Percentiles rank a stretch among this genome's conserved stretches.
These are phyloP conservation scores for Alcedo atthis DNA, from an alignment of 2,797 vertebrate species.

Conservation along the genomic window DNA sequence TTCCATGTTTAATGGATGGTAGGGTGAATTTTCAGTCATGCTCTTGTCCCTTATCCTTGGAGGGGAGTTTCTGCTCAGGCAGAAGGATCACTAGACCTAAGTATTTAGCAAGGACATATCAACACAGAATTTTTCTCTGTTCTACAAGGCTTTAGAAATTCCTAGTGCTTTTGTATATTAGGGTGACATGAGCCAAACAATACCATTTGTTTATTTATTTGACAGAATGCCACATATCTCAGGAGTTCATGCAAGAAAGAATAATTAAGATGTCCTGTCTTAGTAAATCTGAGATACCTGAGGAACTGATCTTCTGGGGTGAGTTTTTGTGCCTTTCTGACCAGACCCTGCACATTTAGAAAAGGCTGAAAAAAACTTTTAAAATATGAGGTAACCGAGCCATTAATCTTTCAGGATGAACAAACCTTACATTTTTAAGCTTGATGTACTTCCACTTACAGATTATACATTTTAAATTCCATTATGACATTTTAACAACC, in stretches of 20 bases:
- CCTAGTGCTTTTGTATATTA: not conserved
- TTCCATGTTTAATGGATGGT: not conserved
- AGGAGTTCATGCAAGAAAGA: not conserved
- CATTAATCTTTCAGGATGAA: not conserved
- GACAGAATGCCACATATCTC: not conserved
- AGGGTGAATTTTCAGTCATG: not conserved
- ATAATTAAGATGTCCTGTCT: not conserved
- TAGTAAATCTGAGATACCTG: not conserved
- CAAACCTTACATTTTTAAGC: not conserved
- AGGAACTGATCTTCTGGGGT: not conserved
- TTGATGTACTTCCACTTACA: not conserved
- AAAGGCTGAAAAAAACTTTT: not conserved
- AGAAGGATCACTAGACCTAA: not conserved
- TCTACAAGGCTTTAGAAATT: not conserved
- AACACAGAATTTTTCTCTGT: not conserved
- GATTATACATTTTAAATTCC: not conserved
- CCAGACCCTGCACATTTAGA: not conserved
- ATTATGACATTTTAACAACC: not conserved
- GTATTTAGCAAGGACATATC: not conserved
- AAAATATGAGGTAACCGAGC: not conserved
- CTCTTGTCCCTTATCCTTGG: not conserved
- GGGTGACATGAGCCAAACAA: fast-evolving
- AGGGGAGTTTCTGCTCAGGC: not conserved
- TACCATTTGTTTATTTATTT: not conserved
- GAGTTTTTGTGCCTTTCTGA: not conserved